Conservation (phyloP, 2,888 invertebrate genomes). For the Drosophila paracracens region DNA sequence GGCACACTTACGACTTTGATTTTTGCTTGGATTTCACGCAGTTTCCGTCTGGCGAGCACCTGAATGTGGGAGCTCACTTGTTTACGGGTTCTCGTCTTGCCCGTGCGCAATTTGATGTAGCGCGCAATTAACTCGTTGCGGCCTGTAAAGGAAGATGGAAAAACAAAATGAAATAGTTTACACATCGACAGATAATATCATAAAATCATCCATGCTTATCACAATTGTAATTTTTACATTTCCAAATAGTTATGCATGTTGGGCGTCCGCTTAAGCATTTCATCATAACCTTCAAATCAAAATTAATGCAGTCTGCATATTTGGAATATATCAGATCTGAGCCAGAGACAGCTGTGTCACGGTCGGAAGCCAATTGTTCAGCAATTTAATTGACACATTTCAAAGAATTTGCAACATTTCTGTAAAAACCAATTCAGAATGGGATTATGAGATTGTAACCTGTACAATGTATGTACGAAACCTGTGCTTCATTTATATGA, state of each 20-base stretch:
- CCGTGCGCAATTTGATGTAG: slow-evolving; percentile 99
- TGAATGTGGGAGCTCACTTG: slow-evolving; percentile 99
- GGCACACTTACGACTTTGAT: slow-evolving; percentile 94
- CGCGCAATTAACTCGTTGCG: slow-evolving; percentile 99
- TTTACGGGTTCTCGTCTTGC: slow-evolving; percentile 99
- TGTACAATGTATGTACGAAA: background rate
- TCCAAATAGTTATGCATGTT: background rate
- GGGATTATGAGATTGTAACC: background rate
- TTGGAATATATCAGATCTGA: background rate
- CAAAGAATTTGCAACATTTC: background rate
- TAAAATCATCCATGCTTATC: background rate
- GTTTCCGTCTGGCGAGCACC: slow-evolving; percentile 98
- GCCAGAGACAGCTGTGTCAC: background rate
- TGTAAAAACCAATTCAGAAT: background rate
- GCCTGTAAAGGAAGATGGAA: slow-evolving; percentile 88
- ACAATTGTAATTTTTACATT: background rate
- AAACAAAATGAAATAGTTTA: slow-evolving; percentile 11
- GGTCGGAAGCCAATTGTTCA: background rate
- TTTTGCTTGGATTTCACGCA: slow-evolving; percentile 99
- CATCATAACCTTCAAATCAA: background rate
- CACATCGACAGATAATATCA: background rate
- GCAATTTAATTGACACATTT: background rate
- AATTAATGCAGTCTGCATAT: background rate
- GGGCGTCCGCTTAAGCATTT: background rate
- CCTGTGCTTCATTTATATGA: background rate